Evolutionary conservation across 2,113 vertebrate species (phyloP).

Genomic region (Kryptolebias marmoratus): DNA sequence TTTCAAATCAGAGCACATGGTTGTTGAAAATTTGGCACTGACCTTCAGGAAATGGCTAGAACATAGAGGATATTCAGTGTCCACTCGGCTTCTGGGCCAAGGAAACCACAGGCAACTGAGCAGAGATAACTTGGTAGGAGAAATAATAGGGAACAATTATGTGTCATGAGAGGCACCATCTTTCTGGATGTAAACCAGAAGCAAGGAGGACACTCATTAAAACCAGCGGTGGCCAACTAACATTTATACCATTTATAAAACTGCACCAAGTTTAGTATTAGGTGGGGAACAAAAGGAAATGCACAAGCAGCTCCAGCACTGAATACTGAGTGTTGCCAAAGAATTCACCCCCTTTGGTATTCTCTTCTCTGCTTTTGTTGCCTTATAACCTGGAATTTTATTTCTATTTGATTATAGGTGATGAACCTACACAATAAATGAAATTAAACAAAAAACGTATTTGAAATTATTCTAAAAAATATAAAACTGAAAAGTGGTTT

Average conservation of each 20-base stretch:
- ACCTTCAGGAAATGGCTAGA: constrained; percentile 2
- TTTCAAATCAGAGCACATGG: constrained; percentile 10
- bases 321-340: no score
- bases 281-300: neutral
- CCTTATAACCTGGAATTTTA: no score
- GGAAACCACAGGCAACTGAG: constrained; percentile 45
- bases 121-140: constrained; percentile 26
- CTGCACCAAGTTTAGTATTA: neutral
- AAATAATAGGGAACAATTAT: constrained; percentile 37
- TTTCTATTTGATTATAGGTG: no score
- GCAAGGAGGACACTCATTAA: neutral
- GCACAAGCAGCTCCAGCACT: neutral
- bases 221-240: no score
- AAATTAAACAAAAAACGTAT: no score
- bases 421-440: no score
- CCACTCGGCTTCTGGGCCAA: constrained; percentile 27
- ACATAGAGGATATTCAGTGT: constrained; percentile 7
- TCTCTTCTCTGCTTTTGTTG: no score
- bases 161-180: constrained; percentile 24
- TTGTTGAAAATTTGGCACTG: constrained; percentile 15
- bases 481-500: no score
- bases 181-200: constrained; percentile 15
- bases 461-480: no score
- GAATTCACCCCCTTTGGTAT: no score
- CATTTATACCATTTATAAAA: neutral